phyloP scores from a whole-genome alignment of 1,140 invertebrate species.

The Agraylea sexmaculata region DNA sequence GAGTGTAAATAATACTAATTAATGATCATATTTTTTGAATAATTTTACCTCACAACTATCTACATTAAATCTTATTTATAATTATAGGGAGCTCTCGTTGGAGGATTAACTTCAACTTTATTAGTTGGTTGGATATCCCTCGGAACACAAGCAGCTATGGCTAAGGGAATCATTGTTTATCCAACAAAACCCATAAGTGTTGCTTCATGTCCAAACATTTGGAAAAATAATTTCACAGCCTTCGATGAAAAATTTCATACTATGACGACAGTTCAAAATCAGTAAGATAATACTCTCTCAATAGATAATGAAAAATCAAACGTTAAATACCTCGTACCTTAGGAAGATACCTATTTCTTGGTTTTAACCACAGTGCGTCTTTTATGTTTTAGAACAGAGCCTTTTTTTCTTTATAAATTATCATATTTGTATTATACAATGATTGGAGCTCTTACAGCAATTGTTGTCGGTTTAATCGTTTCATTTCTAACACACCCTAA shows the following conservation, averaged over 20 bases:
- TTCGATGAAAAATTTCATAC: no score
- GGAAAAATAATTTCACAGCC: conserved; percentile 11
- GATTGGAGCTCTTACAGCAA: conserved; percentile 52
- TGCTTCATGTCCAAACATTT: conserved; percentile 44
- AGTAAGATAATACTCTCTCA: no score
- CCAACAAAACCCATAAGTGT: conserved; percentile 46
- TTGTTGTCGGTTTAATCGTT: conserved; percentile 53
- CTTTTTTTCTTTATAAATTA: conserved; percentile 48
- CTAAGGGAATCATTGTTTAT: conserved; percentile 46
- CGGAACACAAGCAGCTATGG: conserved; percentile 66
- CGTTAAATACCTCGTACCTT: no score
- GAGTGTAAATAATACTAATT: conserved; percentile 5
- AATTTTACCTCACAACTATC: no score
- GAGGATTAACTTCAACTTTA: conserved; percentile 53
- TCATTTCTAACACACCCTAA: conserved; percentile 55
- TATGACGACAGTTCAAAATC: no score
- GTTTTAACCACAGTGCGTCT: conserved; percentile 4
- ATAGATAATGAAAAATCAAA: no score
- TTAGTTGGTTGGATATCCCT: conserved; percentile 75
- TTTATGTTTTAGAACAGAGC: conserved; percentile 33
- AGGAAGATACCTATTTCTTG: no score
- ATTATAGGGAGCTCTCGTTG: conserved; percentile 62
- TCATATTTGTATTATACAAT: conserved; percentile 58
- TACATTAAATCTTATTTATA: no score
- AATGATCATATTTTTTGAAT: neutral